A percentile compares a stretch with the other conserved stretches of the same genome.
Evolutionary conservation across 1,140 invertebrate species (phyloP).

Genomic region (Drosophila repletoides): DNA sequence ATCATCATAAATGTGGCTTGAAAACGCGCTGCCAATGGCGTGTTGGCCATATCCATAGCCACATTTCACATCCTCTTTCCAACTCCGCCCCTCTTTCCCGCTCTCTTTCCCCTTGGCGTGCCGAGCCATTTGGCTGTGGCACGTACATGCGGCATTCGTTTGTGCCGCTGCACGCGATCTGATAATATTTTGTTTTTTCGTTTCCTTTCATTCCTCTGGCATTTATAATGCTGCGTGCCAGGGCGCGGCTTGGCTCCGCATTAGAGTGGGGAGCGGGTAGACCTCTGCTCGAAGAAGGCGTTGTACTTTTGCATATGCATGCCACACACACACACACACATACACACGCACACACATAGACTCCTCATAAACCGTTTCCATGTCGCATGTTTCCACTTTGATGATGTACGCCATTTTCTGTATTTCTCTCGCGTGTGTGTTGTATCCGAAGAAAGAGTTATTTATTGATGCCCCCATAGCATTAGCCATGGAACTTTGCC

Average conservation of each 20-base stretch:
- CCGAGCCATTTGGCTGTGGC: constrained; percentile 56
- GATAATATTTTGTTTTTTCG: constrained; percentile 66
- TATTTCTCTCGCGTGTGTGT: constrained; percentile 39
- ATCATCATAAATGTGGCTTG: constrained; percentile 39
- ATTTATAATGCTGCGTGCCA: constrained; percentile 74
- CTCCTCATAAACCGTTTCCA: constrained; percentile 69
- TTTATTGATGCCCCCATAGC: constrained; percentile 44
- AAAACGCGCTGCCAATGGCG: constrained; percentile 61
- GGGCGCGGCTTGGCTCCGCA: constrained; percentile 45
- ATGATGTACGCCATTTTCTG: constrained; percentile 75
- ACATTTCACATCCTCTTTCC: neutral
- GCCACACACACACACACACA: too few species aligned
- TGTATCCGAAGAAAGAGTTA: constrained; percentile 37
- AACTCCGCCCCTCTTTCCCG: constrained; percentile 16
- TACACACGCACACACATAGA: too few species aligned
- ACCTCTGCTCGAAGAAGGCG: constrained; percentile 35
- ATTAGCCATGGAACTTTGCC: constrained; percentile 41
- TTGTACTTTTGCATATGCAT: constrained; percentile 51
- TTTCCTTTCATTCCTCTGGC: constrained; percentile 25
- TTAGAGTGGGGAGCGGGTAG: neutral
- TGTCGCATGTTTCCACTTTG: constrained; percentile 64
- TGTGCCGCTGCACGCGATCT: constrained; percentile 70
- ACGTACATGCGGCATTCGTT: constrained; percentile 71
- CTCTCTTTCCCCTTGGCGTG: constrained; percentile 40
- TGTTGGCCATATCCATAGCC: constrained; percentile 36